These are phyloP conservation scores for Dermolepida albohirtum DNA, from an alignment of 2,888 invertebrate species.

Conservation along the genomic window DNA sequence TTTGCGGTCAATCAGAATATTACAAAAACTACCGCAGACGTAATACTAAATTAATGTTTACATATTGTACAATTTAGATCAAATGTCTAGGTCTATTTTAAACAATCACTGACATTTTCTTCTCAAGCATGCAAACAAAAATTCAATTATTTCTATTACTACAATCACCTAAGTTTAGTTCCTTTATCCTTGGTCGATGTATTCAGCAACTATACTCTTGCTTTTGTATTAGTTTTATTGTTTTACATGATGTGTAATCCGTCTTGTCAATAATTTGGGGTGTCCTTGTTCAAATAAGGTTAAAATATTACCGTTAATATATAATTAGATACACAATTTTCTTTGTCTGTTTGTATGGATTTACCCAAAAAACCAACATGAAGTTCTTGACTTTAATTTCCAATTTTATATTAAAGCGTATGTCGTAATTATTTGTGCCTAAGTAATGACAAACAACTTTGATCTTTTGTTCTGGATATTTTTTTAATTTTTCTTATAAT, in stretches of 20 bases:
- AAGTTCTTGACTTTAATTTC: too few relatives aligned
- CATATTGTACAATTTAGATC: neutral
- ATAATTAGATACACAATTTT: too few relatives aligned
- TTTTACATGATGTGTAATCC: neutral
- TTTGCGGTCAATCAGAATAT: constrained; percentile 12
- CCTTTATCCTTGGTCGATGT: neutral
- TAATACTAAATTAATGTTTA: neutral
- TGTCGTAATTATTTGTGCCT: too few relatives aligned
- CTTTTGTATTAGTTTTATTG: neutral
- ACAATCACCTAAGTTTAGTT: constrained; percentile 10
- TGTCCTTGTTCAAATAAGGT: too few relatives aligned
- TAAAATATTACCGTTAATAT: too few relatives aligned
- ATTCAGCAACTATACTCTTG: neutral
- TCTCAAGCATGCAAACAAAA: neutral
- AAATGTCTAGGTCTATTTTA: constrained; percentile 14
- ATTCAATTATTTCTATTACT: neutral
- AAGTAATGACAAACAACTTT: too few relatives aligned
- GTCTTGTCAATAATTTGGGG: too few relatives aligned
- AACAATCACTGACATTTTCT: constrained; percentile 6
- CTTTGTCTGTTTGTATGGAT: too few relatives aligned
- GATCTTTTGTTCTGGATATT: too few relatives aligned
- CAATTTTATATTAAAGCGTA: too few relatives aligned
- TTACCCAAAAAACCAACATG: too few relatives aligned
- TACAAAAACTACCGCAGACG: constrained; percentile 6
- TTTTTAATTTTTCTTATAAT: too few relatives aligned